Evolutionary conservation across 2,113 vertebrate genomes (phyloP), one percentile per base, ranked within the genome.

Genomic region (Pleuronectes platessa): DNA sequence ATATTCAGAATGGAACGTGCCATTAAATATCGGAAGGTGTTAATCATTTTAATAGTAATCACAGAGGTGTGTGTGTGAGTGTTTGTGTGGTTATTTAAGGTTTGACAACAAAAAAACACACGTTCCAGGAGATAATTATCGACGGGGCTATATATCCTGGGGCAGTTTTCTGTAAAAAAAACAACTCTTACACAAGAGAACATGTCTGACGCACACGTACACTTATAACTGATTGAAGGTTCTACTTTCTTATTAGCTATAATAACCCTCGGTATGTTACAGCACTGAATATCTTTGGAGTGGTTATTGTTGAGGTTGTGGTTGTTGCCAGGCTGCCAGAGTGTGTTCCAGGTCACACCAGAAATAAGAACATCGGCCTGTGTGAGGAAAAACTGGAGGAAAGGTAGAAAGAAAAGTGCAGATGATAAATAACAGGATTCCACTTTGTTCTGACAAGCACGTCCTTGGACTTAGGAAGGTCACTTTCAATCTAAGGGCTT

Each of bases 101-200:
- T 45, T 47, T 42, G 37, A 11, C 59, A 75, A 3, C 15, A 7
- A 26, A 66, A 58, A 66, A 71, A 11, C 18, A 59, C 37, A 55
- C 2, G 1, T 20, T 72, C 67, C 35, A 63, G 51, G 65, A 77
- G 54, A 62, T 63, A 53, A 68, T 80, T 31, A 80, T 31, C 12
- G 7, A 56, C 56, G 21, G 1, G 49, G 23, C 42, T 37, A 9
- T 37, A 9, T 23, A 71, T 70, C 72, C 62, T 11, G 0, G 18
- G 68, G 78, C 2, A 7, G 9, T 42, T 61, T 71, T 73, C 69
- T 40, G 59, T 53, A 56, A 74, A 73, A 31, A 31, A 4, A 27
- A 31, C 1, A 4, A 31, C 31, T 31, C 6, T 31, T 31, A 31
- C 5, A 6, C 31, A 31, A 31, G 6, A 31, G 5, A 7, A 7